These are phyloP conservation scores for Drosophila lacertosa DNA, from an alignment of 1,140 invertebrate species.

Conservation along the genomic window DNA sequence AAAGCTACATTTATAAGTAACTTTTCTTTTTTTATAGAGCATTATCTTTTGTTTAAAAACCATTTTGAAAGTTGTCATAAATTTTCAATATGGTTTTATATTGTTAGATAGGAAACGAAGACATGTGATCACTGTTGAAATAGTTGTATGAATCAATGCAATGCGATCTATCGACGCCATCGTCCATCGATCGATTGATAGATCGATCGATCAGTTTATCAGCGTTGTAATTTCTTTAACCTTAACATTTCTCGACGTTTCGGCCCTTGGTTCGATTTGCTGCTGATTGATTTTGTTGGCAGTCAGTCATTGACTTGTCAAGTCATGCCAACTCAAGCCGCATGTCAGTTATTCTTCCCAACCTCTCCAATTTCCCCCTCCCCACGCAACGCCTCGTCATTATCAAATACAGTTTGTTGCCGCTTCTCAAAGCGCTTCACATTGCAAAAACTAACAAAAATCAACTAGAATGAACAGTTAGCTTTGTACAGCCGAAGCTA, in stretches of 20 bases:
- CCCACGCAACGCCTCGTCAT: background rate
- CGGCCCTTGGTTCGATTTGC: background rate
- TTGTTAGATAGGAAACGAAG: too few relatives aligned
- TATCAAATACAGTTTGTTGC: background rate
- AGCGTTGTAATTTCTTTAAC: conserved; percentile 25
- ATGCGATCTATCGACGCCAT: background rate
- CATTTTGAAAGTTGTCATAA: too few relatives aligned
- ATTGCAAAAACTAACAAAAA: conserved; percentile 3
- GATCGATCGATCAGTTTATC: conserved; percentile 17
- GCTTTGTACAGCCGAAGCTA: background rate
- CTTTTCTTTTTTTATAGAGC: too few relatives aligned
- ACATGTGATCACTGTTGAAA: too few relatives aligned
- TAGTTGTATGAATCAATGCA: too few relatives aligned
- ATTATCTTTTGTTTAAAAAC: too few relatives aligned
- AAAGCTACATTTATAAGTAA: too few relatives aligned
- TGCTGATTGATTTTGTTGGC: conserved; percentile 33
- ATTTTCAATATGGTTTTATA: too few relatives aligned
- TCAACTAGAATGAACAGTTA: conserved; percentile 11
- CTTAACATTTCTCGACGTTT: conserved; percentile 6
- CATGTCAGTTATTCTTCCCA: conserved; percentile 9
- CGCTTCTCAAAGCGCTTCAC: background rate
- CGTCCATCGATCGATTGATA: background rate
- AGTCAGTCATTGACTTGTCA: conserved; percentile 49
- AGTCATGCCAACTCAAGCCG: conserved; percentile 19
- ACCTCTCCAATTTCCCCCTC: too few relatives aligned